These are phyloP conservation scores for Anoplopoma fimbria DNA, from an alignment of 2,113 vertebrate species.

Conservation along the genomic window DNA sequence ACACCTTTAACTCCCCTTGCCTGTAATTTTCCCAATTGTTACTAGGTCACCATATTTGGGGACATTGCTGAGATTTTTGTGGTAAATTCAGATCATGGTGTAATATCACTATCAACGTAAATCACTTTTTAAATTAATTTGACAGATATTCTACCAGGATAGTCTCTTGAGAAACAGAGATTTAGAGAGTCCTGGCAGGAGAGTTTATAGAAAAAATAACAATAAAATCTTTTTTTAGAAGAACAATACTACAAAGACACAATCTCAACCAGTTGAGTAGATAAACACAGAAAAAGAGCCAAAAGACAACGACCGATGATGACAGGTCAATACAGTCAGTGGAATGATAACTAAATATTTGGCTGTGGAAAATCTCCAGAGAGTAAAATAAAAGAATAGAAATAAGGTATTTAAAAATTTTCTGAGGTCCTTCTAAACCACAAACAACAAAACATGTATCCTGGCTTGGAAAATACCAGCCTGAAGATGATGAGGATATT, in stretches of 20 bases:
- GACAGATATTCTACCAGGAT: not conserved
- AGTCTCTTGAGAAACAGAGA: not conserved
- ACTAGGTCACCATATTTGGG: no score
- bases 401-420: not conserved
- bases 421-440: not conserved
- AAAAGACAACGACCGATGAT: not conserved
- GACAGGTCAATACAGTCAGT: not conserved
- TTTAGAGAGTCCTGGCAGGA: not conserved
- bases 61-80: no score
- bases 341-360: no score
- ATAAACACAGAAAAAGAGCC: not conserved
- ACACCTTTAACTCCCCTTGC: no score
- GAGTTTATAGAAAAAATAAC: not conserved
- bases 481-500: conserved; percentile 9
- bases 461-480: not conserved
- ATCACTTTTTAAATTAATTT: not conserved
- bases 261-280: not conserved
- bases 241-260: not conserved
- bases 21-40: no score
- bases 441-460: not conserved
- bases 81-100: not conserved
- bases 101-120: not conserved
- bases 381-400: not conserved
- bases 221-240: no score
- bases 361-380: not conserved